Percentiles rank a stretch among this genome's conserved stretches.
phyloP scores from a whole-genome alignment of 2,888 invertebrate genomes.

The Zonitis immaculata region DNA sequence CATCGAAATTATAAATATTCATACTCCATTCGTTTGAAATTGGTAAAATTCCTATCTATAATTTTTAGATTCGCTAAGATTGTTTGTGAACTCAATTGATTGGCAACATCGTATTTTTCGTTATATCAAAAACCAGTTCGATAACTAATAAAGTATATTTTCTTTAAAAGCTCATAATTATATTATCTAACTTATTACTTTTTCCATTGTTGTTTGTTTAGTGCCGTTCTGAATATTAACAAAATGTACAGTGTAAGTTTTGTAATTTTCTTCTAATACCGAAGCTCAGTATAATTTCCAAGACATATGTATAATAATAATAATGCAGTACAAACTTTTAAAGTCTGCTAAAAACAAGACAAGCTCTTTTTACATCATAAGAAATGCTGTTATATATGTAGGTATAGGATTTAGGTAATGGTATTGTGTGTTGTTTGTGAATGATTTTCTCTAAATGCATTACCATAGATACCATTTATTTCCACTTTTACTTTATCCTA shows the following conservation, averaged over 20 bases:
- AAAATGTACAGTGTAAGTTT: conserved; percentile 5
- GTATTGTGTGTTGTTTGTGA: conserved; percentile 11
- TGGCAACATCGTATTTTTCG: too few relatives aligned
- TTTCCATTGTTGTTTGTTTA: background rate
- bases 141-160: too few relatives aligned
- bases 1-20: too few relatives aligned
- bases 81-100: too few relatives aligned
- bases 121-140: too few relatives aligned
- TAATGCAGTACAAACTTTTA: conserved; percentile 20
- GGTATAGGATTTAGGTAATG: conserved; percentile 19
- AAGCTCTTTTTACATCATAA: conserved; percentile 16
- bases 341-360: conserved; percentile 21
- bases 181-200: too few relatives aligned
- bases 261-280: conserved; percentile 15
- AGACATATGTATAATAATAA: conserved; percentile 23
- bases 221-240: background rate
- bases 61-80: too few relatives aligned
- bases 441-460: conserved; percentile 9
- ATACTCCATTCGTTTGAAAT: too few relatives aligned
- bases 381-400: too few relatives aligned
- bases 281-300: conserved; percentile 20
- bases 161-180: too few relatives aligned
- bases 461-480: conserved; percentile 1
- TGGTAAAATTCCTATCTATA: too few relatives aligned
- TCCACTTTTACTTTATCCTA: conserved; percentile 2